Conservation (phyloP, 2,888 invertebrate genomes). For the Andrena camellia region DNA sequence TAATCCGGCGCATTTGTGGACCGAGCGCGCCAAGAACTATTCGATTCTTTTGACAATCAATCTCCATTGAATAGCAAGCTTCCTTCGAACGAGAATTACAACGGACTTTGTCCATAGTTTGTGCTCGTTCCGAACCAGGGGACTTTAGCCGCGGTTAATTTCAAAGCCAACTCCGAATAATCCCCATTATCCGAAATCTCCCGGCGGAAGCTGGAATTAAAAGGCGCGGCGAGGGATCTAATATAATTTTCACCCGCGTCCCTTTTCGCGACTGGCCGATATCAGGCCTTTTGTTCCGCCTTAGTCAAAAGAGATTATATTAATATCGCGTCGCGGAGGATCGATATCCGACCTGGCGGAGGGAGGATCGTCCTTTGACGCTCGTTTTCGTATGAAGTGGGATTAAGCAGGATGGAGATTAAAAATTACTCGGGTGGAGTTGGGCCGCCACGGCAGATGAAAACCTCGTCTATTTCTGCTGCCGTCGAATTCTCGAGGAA, state of each 20-base stretch:
- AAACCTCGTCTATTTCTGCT: neutral
- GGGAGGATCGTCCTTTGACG: conserved; percentile 49
- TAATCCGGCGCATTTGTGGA: neutral
- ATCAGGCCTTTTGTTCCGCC: conserved; percentile 39
- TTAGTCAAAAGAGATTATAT: conserved; percentile 49
- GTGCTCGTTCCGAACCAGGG: neutral
- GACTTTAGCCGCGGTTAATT: conserved; percentile 19
- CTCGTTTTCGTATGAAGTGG: conserved; percentile 39
- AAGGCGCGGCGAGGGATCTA: neutral
- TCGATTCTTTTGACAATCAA: no score
- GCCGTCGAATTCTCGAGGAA: neutral
- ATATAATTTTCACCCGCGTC: conserved; percentile 26
- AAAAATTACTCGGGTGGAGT: conserved; percentile 60
- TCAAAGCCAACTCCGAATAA: neutral
- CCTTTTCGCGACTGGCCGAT: neutral
- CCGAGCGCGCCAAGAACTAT: no score
- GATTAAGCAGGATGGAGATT: conserved; percentile 62
- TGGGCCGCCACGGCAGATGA: conserved; percentile 16
- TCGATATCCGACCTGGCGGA: conserved; percentile 56
- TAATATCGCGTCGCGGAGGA: conserved; percentile 47
- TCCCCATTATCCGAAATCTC: neutral
- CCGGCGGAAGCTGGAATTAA: neutral
- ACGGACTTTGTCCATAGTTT: neutral
- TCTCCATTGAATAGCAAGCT: neutral
- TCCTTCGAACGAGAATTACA: neutral